Evolutionary conservation across 1,140 invertebrate species (phyloP).

Genomic region (Samia ricini): DNA sequence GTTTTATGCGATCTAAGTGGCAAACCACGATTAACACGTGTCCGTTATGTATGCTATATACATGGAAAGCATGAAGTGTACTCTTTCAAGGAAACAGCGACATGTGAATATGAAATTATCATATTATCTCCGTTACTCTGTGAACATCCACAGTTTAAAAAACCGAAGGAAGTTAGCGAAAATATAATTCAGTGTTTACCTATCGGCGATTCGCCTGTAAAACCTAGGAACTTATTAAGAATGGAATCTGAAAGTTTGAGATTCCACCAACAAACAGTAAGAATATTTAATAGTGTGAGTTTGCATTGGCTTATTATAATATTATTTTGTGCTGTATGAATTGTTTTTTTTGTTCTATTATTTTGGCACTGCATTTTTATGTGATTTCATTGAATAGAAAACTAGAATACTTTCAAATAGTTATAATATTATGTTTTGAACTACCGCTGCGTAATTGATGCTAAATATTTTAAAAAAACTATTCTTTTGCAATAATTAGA

Average conservation of each 20-base stretch:
- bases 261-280: constrained; percentile 80
- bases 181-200: constrained; percentile 90
- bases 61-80: constrained; percentile 95
- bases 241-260: constrained; percentile 86
- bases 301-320: constrained; percentile 12
- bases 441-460: too few relatives aligned
- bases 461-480: too few relatives aligned
- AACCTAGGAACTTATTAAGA: constrained; percentile 85
- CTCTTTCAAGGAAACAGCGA: constrained; percentile 94
- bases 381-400: neutral
- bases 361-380: constrained; percentile 2
- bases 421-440: too few relatives aligned
- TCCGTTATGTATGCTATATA: constrained; percentile 91
- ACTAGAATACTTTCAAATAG: too few relatives aligned
- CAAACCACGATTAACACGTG: constrained; percentile 87
- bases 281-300: constrained; percentile 49
- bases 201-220: constrained; percentile 82
- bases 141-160: constrained; percentile 91
- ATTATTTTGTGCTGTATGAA: constrained; percentile 8
- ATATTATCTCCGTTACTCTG: constrained; percentile 92
- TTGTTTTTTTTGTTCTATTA: constrained; percentile 19
- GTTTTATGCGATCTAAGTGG: constrained; percentile 94
- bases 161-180: constrained; percentile 88
- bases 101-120: constrained; percentile 96
- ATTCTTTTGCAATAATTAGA: too few relatives aligned